Base-by-base conservation (phyloP, 2,888 invertebrate species). In the Copidosoma aretas region DNA sequence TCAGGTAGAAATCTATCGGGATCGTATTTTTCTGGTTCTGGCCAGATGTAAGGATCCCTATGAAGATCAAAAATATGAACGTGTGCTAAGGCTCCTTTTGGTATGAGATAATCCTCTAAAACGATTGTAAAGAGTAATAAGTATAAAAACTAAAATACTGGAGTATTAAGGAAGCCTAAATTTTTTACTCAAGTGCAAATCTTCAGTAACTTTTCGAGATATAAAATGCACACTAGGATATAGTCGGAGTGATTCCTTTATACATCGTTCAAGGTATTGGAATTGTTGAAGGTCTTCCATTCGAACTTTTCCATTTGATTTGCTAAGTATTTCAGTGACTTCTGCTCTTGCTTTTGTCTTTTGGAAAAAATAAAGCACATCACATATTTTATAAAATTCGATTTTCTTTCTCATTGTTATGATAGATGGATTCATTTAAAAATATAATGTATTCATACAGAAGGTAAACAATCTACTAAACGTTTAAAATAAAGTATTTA, bases 1-100 rank as follows among this genome's bases (percentile, higher is more conserved):
- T 91, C 89, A 0, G 89, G 87, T 51, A 89, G 78, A 81, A 93
- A 93, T 71, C 92, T 84, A 61, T 91, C 91, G 0, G 91, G 90
- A 63, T 91, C 86, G 76, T 87, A 91, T 0, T 88, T 86, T 74
- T 87, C 82, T 0, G 93, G 91, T 73, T 91, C 85, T 0, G 88
- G 86, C 84, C 87, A 93, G 61, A 88, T 83, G 19, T 87, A 84
- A 0, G 88, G 86, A 77, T 90, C 86, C 8, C 89, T 86, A 89
- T 0, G 88, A 87, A 81, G 89, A 75, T 90, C 89, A 74, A 82
- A 89, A n/a, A 90, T 87, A 53, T 87, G 89, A 32, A 89, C 81
- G 73, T 87, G 87, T 0, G 88, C 84, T 17, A 83, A 79, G 0
- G 86, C 80, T 8, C 85, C 85, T 41, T 82, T 81, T 0, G 91